Percentiles rank a stretch among this genome's conserved stretches.
Evolutionary conservation across 2,888 invertebrate genomes (phyloP).

Genomic region (Metallyticus violacea): DNA sequence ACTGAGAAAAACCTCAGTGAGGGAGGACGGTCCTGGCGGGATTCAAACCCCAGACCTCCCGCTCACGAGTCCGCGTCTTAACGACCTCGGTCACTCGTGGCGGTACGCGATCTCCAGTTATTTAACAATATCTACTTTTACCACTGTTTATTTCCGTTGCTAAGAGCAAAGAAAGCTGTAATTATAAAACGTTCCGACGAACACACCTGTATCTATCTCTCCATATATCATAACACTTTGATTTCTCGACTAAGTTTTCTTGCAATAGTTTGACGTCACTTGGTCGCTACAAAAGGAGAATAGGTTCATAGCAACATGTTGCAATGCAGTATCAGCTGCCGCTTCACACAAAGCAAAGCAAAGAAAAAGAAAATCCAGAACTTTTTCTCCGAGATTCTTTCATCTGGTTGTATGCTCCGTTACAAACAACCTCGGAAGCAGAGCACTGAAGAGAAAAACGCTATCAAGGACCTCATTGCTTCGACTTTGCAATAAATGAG

Average conservation of each 20-base stretch:
- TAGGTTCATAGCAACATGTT: background rate
- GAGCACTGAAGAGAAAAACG: background rate
- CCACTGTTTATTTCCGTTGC: too few relatives aligned
- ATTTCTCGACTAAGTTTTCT: background rate
- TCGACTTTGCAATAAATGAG: background rate
- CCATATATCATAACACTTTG: background rate
- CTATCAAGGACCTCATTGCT: background rate
- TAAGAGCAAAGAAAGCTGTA: too few relatives aligned
- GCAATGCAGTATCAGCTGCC: background rate
- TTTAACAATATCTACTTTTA: too few relatives aligned
- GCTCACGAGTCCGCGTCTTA: too few relatives aligned
- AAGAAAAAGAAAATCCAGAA: background rate
- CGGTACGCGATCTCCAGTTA: too few relatives aligned
- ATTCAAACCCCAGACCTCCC: too few relatives aligned
- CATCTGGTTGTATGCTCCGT: background rate
- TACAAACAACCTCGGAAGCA: background rate
- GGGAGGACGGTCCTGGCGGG: too few relatives aligned
- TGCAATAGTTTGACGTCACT: background rate
- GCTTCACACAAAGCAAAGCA: background rate
- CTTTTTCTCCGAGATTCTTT: background rate
- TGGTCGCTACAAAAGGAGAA: background rate
- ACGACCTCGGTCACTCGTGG: too few relatives aligned
- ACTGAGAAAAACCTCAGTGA: too few relatives aligned
- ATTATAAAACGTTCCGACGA: too few relatives aligned
- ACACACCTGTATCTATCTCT: background rate